Base-by-base conservation (phyloP, 92 coral and sea anemone species). In the Phenganax marumi region DNA sequence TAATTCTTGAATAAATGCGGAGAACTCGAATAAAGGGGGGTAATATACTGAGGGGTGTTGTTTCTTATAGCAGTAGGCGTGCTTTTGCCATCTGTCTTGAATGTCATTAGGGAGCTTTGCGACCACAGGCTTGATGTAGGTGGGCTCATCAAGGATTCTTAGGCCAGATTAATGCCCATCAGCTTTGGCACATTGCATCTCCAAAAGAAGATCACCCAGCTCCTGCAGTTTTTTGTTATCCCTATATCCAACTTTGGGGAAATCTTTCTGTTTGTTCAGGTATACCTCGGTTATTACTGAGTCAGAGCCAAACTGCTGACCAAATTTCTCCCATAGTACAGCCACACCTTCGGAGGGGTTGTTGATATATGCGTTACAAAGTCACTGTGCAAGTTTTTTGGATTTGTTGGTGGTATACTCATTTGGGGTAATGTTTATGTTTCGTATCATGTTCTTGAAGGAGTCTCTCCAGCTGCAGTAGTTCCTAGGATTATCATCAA, bases 21-120 rank as follows among this genome's bases (percentile, higher is more conserved):
- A 61, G 12, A 89, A 83, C 70, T 89, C 90, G 0, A 43, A 8
- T 19, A 89, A 89, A 23, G 92, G 80, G 10, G 90, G 92, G 60
- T 83, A 89, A 52, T 89, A 88, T 6, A 62, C 75, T n/a, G n/a
- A n/a, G 11, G 47, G 9, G 9, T 66, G 80, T 11, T 79, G 50
- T 16, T 12, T 47, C 54, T 89, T 83, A 52, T 73, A 68, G 7
- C 49, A 52, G 71, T 25, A 89, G 21, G 90, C 90, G 68, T 86
- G 87, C 52, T 86, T 78, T 56, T 86, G 90, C 85, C 90, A 89
- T 22, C 88, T 77, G 7, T 62, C 77, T 69, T 75, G 88, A 22
- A 89, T 64, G 52, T 89, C 91, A 7, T 53, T 65, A 3, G 91
- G 87, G 2, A 86, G 54, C 16, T 82, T 89, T 6, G 69, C 8